Conservation (phyloP, 2,797 vertebrate genomes). For the Parauchenoglanis ngamensis region DNA sequence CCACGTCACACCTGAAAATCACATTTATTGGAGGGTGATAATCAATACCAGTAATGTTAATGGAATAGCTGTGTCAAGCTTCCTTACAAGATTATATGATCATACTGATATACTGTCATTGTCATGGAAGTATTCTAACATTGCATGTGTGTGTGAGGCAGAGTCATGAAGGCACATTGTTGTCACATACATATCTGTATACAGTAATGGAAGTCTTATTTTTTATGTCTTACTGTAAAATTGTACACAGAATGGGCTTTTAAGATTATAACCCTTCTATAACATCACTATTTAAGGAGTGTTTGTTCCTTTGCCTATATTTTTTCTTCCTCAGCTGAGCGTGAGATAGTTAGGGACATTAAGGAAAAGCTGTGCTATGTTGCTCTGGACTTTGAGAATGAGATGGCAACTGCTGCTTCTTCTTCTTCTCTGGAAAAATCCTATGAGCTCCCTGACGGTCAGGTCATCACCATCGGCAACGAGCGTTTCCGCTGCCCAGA, state of each 20-base stretch:
- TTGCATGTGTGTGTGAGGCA: background rate
- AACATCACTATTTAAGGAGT: background rate
- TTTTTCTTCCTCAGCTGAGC: constrained; percentile 60
- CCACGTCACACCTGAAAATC: background rate
- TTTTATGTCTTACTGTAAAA: background rate
- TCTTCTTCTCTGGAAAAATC: constrained; percentile 74
- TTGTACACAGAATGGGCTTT: background rate
- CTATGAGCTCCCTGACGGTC: constrained; percentile 72
- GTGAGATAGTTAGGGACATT: constrained; percentile 73
- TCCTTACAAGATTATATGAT: background rate
- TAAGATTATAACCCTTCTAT: background rate
- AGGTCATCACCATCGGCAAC: constrained; percentile 73
- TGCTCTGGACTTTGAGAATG: constrained; percentile 73
- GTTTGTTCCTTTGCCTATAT: background rate
- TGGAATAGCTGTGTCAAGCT: constrained; percentile 1
- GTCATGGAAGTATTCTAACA: background rate
- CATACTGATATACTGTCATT: background rate
- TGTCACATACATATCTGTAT: background rate
- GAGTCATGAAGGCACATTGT: background rate
- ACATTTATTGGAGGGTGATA: background rate
- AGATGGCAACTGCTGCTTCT: constrained; percentile 74
- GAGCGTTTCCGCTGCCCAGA: constrained; percentile 73
- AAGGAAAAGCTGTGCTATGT: constrained; percentile 75
- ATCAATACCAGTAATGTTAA: background rate
- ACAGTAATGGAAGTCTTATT: background rate